Base-by-base conservation (phyloP, 1,140 invertebrate genomes). In the Hydropsyche tenuis region DNA sequence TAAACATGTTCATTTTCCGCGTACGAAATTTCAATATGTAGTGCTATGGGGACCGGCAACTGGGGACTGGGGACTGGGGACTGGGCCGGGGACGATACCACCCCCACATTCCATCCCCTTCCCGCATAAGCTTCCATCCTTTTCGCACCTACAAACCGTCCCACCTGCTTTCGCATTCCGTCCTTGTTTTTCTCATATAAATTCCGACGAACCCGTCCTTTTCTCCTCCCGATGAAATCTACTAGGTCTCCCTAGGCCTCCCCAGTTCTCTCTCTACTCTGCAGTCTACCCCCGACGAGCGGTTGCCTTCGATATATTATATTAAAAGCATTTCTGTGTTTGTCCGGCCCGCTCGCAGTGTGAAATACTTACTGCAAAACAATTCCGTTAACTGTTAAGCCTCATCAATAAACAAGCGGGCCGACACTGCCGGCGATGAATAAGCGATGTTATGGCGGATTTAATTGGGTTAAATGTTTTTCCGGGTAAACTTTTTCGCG, bases 241-340 rank as follows among this genome's bases (percentile, higher is more conserved):
- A n/a, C n/a, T n/a, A n/a, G n/a, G 16, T 20, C 66, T 42, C 66
- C 18, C 4, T 9, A 51, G 37, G n/a, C 62, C 62, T n/a, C 62
- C 62, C 30, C 53, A 3, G 16, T 3, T 18, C 1, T 3, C 23
- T 27, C n/a, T n/a, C n/a, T n/a, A n/a, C n/a, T n/a, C n/a, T n/a
- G n/a, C n/a, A n/a, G n/a, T 12, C 43, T 48, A 22, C 48, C n/a
- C 5, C 22, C 48, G 51, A 1, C 48, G 68, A 69, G 68, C 25
- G 51, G 68, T 70, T 70, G 68, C 68, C 68, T 70, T 70, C 68
- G 68, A 70, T 70, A 70, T 70, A 70, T 70, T 70, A 70, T 70
- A 70, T 70, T 70, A 70, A 70, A 70, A 70, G 68, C 68, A 70
- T 70, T 70, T 70, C 68, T 70, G 68, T 70, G 68, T 70, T 70